Conservation (phyloP, 2,113 vertebrate genomes). For the Oryzias celebensis region DNA sequence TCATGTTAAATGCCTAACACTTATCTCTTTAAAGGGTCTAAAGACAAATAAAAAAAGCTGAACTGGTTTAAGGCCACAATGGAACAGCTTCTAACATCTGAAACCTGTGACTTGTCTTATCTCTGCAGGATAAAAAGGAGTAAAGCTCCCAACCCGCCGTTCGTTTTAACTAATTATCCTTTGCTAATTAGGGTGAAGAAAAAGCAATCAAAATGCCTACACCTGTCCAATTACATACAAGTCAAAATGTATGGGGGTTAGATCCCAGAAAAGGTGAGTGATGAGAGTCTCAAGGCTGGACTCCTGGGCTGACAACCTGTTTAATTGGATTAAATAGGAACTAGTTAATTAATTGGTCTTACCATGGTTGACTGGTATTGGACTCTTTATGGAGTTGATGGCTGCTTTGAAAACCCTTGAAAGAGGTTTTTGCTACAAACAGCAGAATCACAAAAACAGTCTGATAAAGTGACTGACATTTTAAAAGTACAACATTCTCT, state of each 20-base stretch:
- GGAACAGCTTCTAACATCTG: slow-evolving; percentile 20
- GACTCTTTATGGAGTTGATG: slow-evolving; percentile 31
- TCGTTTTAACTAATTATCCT: slow-evolving; percentile 65
- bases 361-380: slow-evolving; percentile 51
- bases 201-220: slow-evolving; percentile 70
- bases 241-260: slow-evolving; percentile 55
- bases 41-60: too few relatives aligned
- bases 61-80: not conserved
- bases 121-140: slow-evolving; percentile 38
- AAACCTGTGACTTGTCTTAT: slow-evolving; percentile 29
- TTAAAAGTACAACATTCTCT: not conserved
- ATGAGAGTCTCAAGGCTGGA: slow-evolving; percentile 63
- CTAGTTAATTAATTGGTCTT: slow-evolving; percentile 66
- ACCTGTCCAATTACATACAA: slow-evolving; percentile 75
- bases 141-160: slow-evolving; percentile 27
- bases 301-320: slow-evolving; percentile 63
- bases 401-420: slow-evolving; percentile 22
- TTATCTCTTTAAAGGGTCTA: too few relatives aligned
- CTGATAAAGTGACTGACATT: not conserved
- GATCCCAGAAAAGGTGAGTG: slow-evolving; percentile 59
- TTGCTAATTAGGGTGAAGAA: slow-evolving; percentile 65
- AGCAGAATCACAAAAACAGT: slow-evolving; percentile 10
- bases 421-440: slow-evolving; percentile 33
- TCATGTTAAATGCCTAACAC: too few relatives aligned
- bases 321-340: slow-evolving; percentile 73